phyloP scores from a whole-genome alignment of 2,797 vertebrate species.

The Cichlasoma orientale region DNA sequence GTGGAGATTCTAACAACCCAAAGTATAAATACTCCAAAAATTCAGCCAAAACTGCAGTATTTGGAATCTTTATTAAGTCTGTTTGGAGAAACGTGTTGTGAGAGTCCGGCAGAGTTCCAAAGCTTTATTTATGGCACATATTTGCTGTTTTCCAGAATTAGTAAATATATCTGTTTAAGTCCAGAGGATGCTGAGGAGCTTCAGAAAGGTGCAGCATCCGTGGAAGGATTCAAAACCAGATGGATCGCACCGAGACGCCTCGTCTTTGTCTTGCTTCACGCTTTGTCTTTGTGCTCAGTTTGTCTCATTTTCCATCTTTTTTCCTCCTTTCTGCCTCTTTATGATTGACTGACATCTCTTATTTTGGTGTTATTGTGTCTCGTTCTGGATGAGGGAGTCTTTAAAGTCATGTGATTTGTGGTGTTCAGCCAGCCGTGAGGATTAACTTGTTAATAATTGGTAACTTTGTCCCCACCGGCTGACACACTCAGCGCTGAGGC shows the following conservation, averaged over 20 bases:
- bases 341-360: neutral
- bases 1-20: too few relatives aligned
- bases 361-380: neutral
- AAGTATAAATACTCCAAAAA: neutral
- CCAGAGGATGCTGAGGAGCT: neutral
- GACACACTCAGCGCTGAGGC: neutral
- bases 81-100: too few relatives aligned
- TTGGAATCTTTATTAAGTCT: too few relatives aligned
- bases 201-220: neutral
- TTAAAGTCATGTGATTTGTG: neutral
- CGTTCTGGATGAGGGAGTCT: neutral
- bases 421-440: neutral
- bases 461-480: neutral
- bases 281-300: neutral
- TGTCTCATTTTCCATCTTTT: neutral
- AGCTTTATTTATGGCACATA: neutral
- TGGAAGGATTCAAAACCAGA: neutral
- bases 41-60: neutral
- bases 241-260: too few relatives aligned
- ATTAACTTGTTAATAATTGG: neutral
- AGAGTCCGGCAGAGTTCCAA: neutral
- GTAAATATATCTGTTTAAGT: fast-evolving
- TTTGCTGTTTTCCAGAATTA: neutral
- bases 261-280: neutral
- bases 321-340: neutral